A percentile compares a stretch with the other conserved stretches of the same genome.
Conservation (phyloP, 2,888 invertebrate species). For the Morinoia aosen region DNA sequence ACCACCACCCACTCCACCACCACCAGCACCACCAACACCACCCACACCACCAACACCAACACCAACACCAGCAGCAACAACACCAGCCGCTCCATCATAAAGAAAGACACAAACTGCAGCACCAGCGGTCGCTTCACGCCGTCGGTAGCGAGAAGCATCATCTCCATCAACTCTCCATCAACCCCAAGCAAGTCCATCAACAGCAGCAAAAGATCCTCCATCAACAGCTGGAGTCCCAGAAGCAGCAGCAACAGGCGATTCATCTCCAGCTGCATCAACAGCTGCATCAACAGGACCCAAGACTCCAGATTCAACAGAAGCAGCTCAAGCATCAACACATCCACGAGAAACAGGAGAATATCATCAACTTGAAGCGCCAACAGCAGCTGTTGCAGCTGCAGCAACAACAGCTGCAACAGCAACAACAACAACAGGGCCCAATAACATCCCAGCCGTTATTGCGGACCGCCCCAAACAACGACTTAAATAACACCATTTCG, state of each 20-base stretch:
- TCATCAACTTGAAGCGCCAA: constrained; percentile 43
- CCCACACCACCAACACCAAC: background rate
- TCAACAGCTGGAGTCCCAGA: background rate
- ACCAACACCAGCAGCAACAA: background rate
- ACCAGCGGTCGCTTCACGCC: background rate
- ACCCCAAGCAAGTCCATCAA: background rate
- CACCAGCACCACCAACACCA: constrained; percentile 8
- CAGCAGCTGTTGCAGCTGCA: constrained; percentile 43
- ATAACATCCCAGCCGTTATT: constrained; percentile 23
- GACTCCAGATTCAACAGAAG: background rate
- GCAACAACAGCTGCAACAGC: no score
- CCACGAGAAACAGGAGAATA: constrained; percentile 36
- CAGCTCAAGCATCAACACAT: constrained; percentile 21
- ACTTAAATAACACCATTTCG: constrained; percentile 22
- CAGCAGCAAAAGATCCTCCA: background rate
- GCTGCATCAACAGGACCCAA: constrained; percentile 5
- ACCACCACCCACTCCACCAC: constrained; percentile 20
- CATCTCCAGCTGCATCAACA: background rate
- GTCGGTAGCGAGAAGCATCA: background rate
- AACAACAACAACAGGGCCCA: background rate
- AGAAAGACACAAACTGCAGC: background rate
- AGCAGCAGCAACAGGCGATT: background rate
- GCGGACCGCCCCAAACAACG: background rate
- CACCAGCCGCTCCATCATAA: background rate
- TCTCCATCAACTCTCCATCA: background rate